Base-by-base conservation (phyloP, 2,888 invertebrate genomes). In the Adelphocoris suturalis region DNA sequence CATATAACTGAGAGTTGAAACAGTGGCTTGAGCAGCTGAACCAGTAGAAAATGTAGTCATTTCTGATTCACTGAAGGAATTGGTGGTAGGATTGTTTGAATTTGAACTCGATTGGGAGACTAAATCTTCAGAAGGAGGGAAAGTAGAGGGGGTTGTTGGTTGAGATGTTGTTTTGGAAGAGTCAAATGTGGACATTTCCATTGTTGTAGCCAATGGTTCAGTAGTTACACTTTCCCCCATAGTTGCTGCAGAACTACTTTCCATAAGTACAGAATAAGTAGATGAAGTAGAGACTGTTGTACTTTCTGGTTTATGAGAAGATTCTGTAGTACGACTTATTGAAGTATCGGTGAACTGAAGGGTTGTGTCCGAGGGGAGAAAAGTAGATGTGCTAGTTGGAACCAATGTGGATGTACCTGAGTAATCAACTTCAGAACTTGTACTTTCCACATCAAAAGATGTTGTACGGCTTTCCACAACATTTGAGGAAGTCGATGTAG, bases 101-200 rank as follows among this genome's bases (percentile, higher is more conserved):
- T 2, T 5, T 9, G 37, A 57, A 57, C 4, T 2, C 19, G 23
- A 19, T 52, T 57, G 12, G 28, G 80, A 37, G 2, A 37, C 4
- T n/a, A 3, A 37, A 13, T 3, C 3, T 47, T 81, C 82, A 52
- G 23, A 28, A 2, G 78, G 19, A 4, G 11, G 14, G 16, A 46
- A 0, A 0, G 78, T 78, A 16, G 78, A 13, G 0, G 82, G 5
- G n/a, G 52, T 52, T 16, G 46, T 23, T 47, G 19, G 46, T 5
- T 4, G 46, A 55, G 75, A 75, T 47, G 86, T 86, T 48, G 11
- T 28, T 16, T 84, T 88, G 57, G 90, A 87, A 52, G 76, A 55
- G 75, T 52, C 19, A 52, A 52, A 37, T 1, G 85, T 85, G 61
- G 85, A 55, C 14, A 61, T 3, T 61, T 23, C 61, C 14, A 82